Evolutionary conservation across 2,113 vertebrate species (phyloP).

Genomic region (Ptilorrhoa leucosticta): DNA sequence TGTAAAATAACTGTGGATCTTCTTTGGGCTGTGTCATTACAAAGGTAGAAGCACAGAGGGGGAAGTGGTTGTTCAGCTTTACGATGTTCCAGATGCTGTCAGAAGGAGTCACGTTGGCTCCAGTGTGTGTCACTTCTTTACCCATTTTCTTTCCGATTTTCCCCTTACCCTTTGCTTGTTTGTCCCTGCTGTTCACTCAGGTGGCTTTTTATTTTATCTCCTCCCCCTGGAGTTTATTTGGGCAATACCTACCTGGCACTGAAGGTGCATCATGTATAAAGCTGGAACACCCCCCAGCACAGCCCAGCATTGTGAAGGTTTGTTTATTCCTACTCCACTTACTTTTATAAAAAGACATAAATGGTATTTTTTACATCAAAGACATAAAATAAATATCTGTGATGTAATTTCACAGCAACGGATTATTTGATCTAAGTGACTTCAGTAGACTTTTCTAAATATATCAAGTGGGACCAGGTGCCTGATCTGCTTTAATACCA

Average conservation of each 20-base stretch:
- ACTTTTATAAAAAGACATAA: background rate
- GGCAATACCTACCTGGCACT: background rate
- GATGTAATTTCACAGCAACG: background rate
- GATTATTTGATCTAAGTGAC: slow-evolving; percentile 11
- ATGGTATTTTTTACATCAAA: background rate
- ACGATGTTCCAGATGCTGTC: background rate
- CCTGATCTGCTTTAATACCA: background rate
- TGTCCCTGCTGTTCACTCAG: background rate
- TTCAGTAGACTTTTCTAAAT: slow-evolving; percentile 41
- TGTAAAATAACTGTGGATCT: background rate
- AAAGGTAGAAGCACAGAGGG: background rate
- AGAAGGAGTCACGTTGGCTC: background rate
- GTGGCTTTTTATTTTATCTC: background rate
- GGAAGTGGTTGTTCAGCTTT: background rate
- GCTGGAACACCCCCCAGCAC: background rate
- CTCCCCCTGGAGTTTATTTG: background rate
- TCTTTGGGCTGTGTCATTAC: background rate
- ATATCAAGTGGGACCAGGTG: slow-evolving; percentile 1
- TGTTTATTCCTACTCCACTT: background rate
- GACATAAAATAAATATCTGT: background rate
- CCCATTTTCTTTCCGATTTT: background rate
- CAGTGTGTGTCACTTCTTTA: background rate
- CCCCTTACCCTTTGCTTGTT: background rate
- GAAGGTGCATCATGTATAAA: background rate
- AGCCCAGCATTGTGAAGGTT: background rate